Evolutionary conservation across 1,140 invertebrate genomes (phyloP).

Genomic region (Zaprionus tsacasi): DNA sequence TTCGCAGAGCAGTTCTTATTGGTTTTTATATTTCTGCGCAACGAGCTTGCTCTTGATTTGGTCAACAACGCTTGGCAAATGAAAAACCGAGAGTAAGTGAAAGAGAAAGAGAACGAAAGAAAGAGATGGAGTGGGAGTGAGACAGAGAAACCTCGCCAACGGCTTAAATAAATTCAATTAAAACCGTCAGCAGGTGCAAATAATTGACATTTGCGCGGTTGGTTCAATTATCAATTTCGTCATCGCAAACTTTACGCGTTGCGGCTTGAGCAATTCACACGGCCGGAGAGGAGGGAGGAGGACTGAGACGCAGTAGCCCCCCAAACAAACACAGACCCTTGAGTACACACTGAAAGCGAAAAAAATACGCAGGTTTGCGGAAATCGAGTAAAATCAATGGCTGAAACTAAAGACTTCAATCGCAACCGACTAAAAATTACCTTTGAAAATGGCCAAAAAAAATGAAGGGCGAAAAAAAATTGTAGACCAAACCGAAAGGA

Average conservation of each 20-base stretch:
- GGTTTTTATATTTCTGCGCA: not conserved
- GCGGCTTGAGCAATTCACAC: slow-evolving; percentile 42
- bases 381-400: slow-evolving; percentile 40
- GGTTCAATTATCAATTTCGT: slow-evolving; percentile 73
- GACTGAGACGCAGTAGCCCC: not conserved
- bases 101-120: not conserved
- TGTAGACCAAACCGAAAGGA: slow-evolving; percentile 21
- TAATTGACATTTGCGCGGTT: slow-evolving; percentile 57
- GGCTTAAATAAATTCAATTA: slow-evolving; percentile 76
- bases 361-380: not conserved
- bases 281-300: not conserved
- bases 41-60: slow-evolving; percentile 11
- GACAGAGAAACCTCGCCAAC: slow-evolving; percentile 16
- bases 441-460: slow-evolving; percentile 55
- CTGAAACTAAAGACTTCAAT: slow-evolving; percentile 18
- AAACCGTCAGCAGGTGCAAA: slow-evolving; percentile 61
- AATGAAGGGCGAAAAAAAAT: slow-evolving; percentile 18
- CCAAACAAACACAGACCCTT: slow-evolving; percentile 3
- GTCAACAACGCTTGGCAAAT: slow-evolving; percentile 7
- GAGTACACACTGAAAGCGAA: slow-evolving; percentile 25
- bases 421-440: slow-evolving; percentile 53
- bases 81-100: slow-evolving; percentile 7
- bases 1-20: not conserved
- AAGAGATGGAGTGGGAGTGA: not conserved
- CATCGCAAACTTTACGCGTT: slow-evolving; percentile 35